These are phyloP conservation scores for Champsocephalus esox DNA, from an alignment of 2,797 vertebrate genomes.

Conservation along the genomic window DNA sequence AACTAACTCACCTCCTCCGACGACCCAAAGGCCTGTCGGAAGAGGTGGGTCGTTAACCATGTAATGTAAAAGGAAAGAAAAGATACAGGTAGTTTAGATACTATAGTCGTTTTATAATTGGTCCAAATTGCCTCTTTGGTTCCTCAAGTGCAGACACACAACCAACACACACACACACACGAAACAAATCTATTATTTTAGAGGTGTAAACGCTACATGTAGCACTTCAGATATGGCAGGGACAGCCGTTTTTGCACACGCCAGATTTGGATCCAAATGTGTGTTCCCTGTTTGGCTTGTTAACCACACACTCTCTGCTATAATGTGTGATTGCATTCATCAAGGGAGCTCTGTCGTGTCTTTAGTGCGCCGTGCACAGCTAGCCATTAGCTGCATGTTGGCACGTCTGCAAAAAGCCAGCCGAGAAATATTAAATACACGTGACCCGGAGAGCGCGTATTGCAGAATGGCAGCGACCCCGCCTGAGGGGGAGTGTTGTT, in stretches of 20 bases:
- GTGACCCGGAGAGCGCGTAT: constrained; percentile 58
- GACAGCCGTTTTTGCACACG: neutral
- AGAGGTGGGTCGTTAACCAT: too few relatives aligned
- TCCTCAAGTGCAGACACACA: neutral
- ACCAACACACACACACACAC: neutral
- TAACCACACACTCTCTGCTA: neutral
- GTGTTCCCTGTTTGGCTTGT: constrained; percentile 1
- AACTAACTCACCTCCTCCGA: too few relatives aligned
- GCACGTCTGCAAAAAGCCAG: constrained; percentile 44
- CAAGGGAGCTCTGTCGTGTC: constrained; percentile 1
- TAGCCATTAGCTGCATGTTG: constrained; percentile 48
- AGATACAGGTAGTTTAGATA: neutral
- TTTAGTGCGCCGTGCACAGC: constrained; percentile 18
- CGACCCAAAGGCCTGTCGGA: too few relatives aligned
- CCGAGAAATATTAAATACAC: constrained; percentile 67
- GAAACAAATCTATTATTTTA: neutral
- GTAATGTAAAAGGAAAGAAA: neutral
- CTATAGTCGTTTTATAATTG: neutral
- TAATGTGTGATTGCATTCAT: constrained; percentile 12
- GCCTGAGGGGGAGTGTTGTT: constrained; percentile 59
- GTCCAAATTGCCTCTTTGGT: neutral
- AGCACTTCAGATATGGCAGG: neutral
- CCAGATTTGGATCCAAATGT: neutral
- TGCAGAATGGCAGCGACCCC: constrained; percentile 63
- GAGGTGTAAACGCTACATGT: neutral